Evolutionary conservation across 2,797 vertebrate genomes (phyloP).

Genomic region (Sebastes matsubarae): DNA sequence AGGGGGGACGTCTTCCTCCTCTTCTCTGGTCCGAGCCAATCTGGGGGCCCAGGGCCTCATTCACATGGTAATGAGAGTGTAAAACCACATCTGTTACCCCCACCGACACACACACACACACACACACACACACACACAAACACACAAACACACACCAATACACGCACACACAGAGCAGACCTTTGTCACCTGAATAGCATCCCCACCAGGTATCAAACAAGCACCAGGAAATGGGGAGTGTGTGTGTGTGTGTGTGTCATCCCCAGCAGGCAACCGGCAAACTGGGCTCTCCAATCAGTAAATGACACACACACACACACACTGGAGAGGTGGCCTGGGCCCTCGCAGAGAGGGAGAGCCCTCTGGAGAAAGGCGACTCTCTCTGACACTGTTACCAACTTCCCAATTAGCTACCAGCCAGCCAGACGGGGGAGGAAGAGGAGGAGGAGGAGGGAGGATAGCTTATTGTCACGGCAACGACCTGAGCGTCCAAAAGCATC

Average conservation of each 20-base stretch:
- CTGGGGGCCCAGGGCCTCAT: conserved; percentile 87
- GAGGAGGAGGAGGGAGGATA: neutral
- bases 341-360: conserved; percentile 66
- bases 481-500: conserved; percentile 33
- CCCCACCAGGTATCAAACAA: conserved; percentile 99
- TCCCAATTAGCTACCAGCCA: conserved; percentile 77
- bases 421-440: conserved; percentile 18
- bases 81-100: conserved; percentile 99
- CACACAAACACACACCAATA: conserved; percentile 1
- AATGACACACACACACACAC: conserved; percentile 69
- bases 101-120: conserved; percentile 17
- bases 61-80: conserved; percentile 99
- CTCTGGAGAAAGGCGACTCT: conserved; percentile 74
- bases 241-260: conserved; percentile 71
- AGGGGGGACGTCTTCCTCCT: conserved; percentile 41
- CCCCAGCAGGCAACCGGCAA: conserved; percentile 74
- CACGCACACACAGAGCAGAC: conserved; percentile 76
- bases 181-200: conserved; percentile 99
- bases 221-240: conserved; percentile 90
- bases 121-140: conserved; percentile 19
- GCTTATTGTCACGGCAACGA: conserved; percentile 60
- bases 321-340: conserved; percentile 80
- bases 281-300: conserved; percentile 90
- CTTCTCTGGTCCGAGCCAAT: conserved; percentile 88
- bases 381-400: conserved; percentile 81